phyloP scores from a whole-genome alignment of 2,888 invertebrate genomes.

The Diarsia dahlii region DNA sequence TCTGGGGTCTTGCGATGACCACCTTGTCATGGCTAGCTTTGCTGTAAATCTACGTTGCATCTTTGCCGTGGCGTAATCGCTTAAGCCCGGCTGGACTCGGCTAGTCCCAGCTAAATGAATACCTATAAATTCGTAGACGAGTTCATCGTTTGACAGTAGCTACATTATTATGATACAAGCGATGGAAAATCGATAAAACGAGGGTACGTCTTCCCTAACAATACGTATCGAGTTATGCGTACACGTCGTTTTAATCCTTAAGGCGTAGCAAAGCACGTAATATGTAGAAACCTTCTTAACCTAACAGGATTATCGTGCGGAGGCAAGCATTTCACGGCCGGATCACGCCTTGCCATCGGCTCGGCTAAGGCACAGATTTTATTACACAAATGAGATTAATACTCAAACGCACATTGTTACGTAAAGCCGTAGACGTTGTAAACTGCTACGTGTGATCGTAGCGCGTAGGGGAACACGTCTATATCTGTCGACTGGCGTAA shows the following conservation, averaged over 20 bases:
- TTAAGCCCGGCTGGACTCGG: constrained; percentile 80
- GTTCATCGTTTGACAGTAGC: constrained; percentile 54
- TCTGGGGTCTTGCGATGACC: constrained; percentile 89
- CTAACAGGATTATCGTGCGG: constrained; percentile 93
- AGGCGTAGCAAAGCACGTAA: constrained; percentile 93
- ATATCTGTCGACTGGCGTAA: constrained; percentile 45
- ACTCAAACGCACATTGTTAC: constrained; percentile 79
- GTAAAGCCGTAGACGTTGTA: constrained; percentile 65
- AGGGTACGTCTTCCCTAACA: constrained; percentile 64
- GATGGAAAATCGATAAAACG: constrained; percentile 66
- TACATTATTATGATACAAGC: constrained; percentile 58
- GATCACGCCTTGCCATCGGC: constrained; percentile 87
- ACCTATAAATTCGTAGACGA: constrained; percentile 80
- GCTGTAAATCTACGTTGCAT: constrained; percentile 89
- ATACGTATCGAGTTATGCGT: constrained; percentile 84
- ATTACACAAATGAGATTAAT: constrained; percentile 91
- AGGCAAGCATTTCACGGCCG: constrained; percentile 91
- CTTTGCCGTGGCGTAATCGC: constrained; percentile 87
- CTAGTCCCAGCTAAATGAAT: constrained; percentile 84
- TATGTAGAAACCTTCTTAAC: constrained; percentile 94
- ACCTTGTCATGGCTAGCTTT: constrained; percentile 89
- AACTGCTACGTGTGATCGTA: constrained; percentile 57
- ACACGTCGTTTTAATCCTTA: constrained; percentile 92
- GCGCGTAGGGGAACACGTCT: constrained; percentile 12
- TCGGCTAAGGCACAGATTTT: constrained; percentile 89